These are phyloP conservation scores for Azemiops feae DNA, from an alignment of 2,113 vertebrate genomes.

Conservation along the genomic window DNA sequence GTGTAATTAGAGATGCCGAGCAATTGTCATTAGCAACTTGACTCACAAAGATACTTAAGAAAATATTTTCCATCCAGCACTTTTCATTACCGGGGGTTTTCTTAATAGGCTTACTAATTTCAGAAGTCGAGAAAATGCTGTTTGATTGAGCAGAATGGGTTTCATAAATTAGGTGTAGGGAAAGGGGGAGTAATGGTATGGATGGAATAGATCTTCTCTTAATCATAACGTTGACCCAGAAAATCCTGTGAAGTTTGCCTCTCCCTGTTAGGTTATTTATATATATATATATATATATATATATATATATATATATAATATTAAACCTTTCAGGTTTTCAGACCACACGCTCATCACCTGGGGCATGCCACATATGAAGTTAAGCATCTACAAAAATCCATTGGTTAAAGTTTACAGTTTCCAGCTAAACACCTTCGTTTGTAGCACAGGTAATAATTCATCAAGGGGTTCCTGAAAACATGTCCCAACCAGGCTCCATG, in stretches of 20 bases:
- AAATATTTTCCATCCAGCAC: slow-evolving; percentile 24
- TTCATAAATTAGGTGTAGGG: neutral
- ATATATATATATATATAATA: no score
- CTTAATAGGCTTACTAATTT: slow-evolving; percentile 1
- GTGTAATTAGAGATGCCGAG: slow-evolving; percentile 11
- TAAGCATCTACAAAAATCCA: slow-evolving; percentile 67
- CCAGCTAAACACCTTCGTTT: slow-evolving; percentile 13
- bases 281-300: no score
- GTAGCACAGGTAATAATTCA: neutral
- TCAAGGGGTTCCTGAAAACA: neutral
- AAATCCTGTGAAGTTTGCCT: slow-evolving; percentile 29
- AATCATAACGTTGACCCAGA: slow-evolving; percentile 30
- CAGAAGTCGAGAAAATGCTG: slow-evolving; percentile 3
- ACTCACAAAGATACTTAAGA: neutral
- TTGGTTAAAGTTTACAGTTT: slow-evolving; percentile 57
- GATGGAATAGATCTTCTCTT: slow-evolving; percentile 29
- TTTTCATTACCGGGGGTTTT: slow-evolving; percentile 4
- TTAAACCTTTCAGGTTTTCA: slow-evolving; percentile 65
- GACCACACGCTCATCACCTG: slow-evolving; percentile 64
- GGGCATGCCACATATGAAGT: slow-evolving; percentile 64
- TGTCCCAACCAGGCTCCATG: neutral
- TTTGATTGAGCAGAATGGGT: neutral
- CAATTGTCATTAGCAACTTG: slow-evolving; percentile 25
- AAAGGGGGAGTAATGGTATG: neutral
- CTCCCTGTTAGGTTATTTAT: slow-evolving; percentile 39